Evolutionary conservation across 2,888 invertebrate species (phyloP), one percentile per base, ranked within the genome.

Genomic region (Acheta domesticus): DNA sequence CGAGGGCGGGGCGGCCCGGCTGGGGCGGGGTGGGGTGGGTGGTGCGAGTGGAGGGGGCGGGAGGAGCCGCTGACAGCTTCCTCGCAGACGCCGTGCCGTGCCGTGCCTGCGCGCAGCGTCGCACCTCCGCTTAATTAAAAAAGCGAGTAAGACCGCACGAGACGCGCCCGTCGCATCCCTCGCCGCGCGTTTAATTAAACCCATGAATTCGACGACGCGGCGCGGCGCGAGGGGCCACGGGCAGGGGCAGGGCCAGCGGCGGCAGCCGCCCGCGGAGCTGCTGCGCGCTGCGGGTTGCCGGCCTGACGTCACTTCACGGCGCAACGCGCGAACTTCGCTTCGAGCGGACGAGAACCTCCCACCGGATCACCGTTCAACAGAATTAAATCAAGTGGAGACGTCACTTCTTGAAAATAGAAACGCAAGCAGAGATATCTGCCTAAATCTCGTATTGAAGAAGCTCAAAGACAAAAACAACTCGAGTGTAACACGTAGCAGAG

Each of bases 241-340:
- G 62, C 62, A 62, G 62, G 62, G 62, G 62, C 62, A 62, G 62
- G 62, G 14, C 62, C 62, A 12, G 62, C 14, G 62, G 62, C 14
- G n/a, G 62, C 16, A 4, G 16, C 62, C 14, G 62, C 14, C 62
- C 62, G 62, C 62, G n/a, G 16, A 1, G n/a, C 16, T 62, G 14
- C 16, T 19, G 62, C 1, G 62, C 62, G n/a, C 62, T 62, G 62
- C 62, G 62, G 62, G 62, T 62, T n/a, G 62, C n/a, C 62, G 14
- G n/a, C 62, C n/a, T 19, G 62, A 62, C 62, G 62, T 62, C 62
- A 62, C 62, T 62, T 62, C 62, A 62, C 62, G 62, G 62, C 62
- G 62, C 62, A 62, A 62, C 62, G 4, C 4, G 62, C n/a, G 62
- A 3, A 4, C 36, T 8, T 36, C 36, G 36, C 36, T 36, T 36